Evolutionary conservation across 2,888 invertebrate genomes (phyloP).

Genomic region (Agonopterix alstromeriana): DNA sequence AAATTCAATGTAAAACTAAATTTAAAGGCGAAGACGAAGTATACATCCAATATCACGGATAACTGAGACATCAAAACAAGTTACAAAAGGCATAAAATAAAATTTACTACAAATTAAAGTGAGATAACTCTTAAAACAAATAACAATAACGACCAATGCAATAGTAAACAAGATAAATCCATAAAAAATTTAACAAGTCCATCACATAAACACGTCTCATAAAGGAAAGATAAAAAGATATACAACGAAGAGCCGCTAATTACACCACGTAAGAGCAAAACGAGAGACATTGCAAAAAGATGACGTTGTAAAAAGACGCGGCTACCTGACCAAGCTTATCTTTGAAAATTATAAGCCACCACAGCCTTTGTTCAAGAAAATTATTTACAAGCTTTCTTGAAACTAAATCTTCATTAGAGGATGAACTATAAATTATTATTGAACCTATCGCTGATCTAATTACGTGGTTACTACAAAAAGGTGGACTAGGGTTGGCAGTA

Average conservation of each 20-base stretch:
- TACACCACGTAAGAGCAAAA: conserved; percentile 12
- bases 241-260: conserved; percentile 14
- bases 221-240: too few species aligned
- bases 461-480: conserved; percentile 30
- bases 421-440: conserved; percentile 49
- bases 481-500: not conserved
- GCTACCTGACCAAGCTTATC: conserved; percentile 47
- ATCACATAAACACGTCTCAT: not conserved
- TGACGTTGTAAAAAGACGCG: conserved; percentile 37
- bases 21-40: too few species aligned
- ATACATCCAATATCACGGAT: too few species aligned
- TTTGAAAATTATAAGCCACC: conserved; percentile 53
- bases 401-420: conserved; percentile 69
- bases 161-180: not conserved
- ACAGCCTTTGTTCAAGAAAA: conserved; percentile 39
- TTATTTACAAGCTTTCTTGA: conserved; percentile 28
- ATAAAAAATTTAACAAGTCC: not conserved
- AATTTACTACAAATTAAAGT: too few species aligned
- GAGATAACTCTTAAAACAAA: too few species aligned
- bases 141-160: not conserved
- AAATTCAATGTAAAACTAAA: too few species aligned
- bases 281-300: conserved; percentile 16
- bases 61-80: too few species aligned
- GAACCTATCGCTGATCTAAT: conserved; percentile 55
- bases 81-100: too few species aligned